Evolutionary conservation across 2,888 invertebrate species (phyloP).

Genomic region (Platycheirus rosarum): DNA sequence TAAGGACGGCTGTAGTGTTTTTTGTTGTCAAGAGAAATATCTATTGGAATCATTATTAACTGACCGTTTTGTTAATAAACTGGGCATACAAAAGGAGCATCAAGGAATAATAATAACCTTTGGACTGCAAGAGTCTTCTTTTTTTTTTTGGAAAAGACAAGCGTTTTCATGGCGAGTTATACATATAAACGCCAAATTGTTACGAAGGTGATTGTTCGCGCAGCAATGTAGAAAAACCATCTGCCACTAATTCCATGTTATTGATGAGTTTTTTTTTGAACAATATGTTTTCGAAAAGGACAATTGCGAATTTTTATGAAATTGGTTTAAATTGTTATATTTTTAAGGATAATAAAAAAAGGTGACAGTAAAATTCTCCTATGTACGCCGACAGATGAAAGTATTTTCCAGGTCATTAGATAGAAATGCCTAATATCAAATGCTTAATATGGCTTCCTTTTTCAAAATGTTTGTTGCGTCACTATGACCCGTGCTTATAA

Average conservation of each 20-base stretch:
- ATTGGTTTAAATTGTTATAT: not conserved
- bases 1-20: conserved; percentile 38
- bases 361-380: not conserved
- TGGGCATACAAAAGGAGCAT: conserved; percentile 44
- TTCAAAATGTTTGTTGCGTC: not conserved
- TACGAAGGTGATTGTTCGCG: conserved; percentile 29
- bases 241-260: conserved; percentile 65
- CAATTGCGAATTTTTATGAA: conserved; percentile 21
- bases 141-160: conserved; percentile 31
- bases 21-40: not conserved
- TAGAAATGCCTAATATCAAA: conserved; percentile 1
- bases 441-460: conserved; percentile 6
- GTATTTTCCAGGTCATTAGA: conserved; percentile 17
- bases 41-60: conserved; percentile 47
- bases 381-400: not conserved
- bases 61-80: conserved; percentile 53
- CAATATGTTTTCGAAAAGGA: conserved; percentile 28
- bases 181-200: conserved; percentile 58
- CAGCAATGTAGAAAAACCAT: conserved; percentile 23
- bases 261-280: conserved; percentile 55
- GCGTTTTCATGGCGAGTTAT: conserved; percentile 44
- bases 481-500: not conserved
- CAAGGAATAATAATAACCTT: conserved; percentile 38
- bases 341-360: conserved; percentile 4
- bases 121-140: conserved; percentile 10